Base-by-base conservation (phyloP, 2,888 invertebrate genomes). In the Arrhopalites spinosus region DNA sequence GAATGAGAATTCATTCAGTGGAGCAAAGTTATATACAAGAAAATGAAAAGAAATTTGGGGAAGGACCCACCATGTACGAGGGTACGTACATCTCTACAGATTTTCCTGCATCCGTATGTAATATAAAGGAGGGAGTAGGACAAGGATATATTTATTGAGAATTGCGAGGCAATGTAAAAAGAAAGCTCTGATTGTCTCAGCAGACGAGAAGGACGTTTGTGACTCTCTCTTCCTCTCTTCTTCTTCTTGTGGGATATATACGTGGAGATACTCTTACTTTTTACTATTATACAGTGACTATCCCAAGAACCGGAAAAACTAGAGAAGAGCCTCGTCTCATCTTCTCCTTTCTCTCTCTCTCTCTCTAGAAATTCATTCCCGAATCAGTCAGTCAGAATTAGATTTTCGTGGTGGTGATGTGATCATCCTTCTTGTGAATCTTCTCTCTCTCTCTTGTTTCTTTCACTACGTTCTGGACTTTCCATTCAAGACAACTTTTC, bases 381-480 rank as follows among this genome's bases (percentile, higher is more conserved):
- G 71, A 71, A 71, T 71, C 61, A 71, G 61, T 71, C 71, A 71
- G 71, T 71, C 61, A 45, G 71, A 71, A 61, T 71, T 71, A 71
- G 71, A 71, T 71, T 71, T 71, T 36, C 45, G 30, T 23, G 36
- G n/a, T 56, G 43, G 36, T 23, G 30, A n/a, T 17, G 50, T n/a
- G 67, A 20, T 11, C 27, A 2, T 36, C 23, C 23, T 20, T 45
- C 43, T 29, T n/a, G 36, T 30, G 1, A 29, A 27, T 8, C 36
- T 45, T 5, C 11, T 11, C 67, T 20, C 20, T 67, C 43, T 36
- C 43, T 23, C 45, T 67, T 43, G 2, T 5, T 20, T 20, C 20
- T 15, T 11, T 45, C 23, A n/a, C 20, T 13, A 13, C 50, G 25
- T 47, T 68, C 15, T 20, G 20, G 25, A 17, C 64, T 29, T 13